Evolutionary conservation across 2,888 invertebrate species (phyloP).

Genomic region (Papilio protenor): DNA sequence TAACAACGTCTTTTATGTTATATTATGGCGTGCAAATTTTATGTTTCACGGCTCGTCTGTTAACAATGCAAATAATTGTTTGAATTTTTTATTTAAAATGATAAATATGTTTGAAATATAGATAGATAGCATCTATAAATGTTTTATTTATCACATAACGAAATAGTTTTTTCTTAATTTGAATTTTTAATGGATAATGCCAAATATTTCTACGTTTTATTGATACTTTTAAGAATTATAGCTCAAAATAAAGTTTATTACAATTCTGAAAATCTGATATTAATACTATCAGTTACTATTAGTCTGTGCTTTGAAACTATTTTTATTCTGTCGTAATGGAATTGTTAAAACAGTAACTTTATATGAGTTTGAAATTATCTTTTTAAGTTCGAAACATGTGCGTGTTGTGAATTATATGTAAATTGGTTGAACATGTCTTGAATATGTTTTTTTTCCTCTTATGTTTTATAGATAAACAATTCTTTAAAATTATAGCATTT

Average conservation of each 20-base stretch:
- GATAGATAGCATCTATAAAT: no score
- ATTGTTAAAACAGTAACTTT: background rate
- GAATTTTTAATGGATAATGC: no score
- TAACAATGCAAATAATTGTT: background rate
- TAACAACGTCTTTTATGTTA: no score
- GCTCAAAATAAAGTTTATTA: no score
- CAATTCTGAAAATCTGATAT: background rate
- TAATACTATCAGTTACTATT: background rate
- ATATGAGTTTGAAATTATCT: background rate
- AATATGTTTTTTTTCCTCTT: conserved; percentile 4
- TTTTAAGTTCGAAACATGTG: background rate
- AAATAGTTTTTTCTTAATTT: no score
- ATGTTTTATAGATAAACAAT: background rate
- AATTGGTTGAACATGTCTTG: background rate
- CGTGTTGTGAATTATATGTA: conserved; percentile 2
- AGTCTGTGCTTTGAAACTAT: background rate
- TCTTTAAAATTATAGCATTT: background rate
- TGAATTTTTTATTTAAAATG: background rate
- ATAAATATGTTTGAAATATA: background rate
- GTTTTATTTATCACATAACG: no score
- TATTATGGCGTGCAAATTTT: background rate
- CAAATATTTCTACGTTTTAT: no score
- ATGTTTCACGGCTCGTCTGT: background rate
- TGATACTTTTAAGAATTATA: no score
- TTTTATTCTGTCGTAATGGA: background rate